Evolutionary conservation across 1,140 invertebrate species (phyloP).

Genomic region (Drosophila melanica): DNA sequence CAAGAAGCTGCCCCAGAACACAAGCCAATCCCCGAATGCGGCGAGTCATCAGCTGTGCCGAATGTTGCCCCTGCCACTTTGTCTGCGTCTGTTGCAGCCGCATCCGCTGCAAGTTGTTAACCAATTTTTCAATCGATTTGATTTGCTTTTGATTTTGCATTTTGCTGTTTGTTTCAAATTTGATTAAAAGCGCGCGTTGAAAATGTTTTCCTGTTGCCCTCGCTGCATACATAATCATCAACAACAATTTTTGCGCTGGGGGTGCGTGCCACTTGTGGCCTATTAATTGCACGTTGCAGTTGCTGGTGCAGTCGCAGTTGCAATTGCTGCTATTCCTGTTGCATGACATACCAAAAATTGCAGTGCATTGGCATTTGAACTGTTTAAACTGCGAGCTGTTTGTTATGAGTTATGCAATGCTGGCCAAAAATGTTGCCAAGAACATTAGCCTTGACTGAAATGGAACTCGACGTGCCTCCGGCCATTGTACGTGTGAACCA

Average conservation of each 20-base stretch:
- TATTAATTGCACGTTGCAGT: constrained; percentile 62
- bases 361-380: constrained; percentile 56
- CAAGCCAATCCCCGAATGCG: constrained; percentile 49
- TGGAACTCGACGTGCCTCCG: constrained; percentile 30
- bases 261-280: constrained; percentile 61
- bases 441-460: constrained; percentile 62
- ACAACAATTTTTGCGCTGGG: constrained; percentile 23
- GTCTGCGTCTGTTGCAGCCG: constrained; percentile 34
- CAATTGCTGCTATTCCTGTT: constrained; percentile 33
- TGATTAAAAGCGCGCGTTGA: constrained; percentile 79
- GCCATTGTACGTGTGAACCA: constrained; percentile 54
- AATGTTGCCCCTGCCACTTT: not conserved
- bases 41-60: constrained; percentile 24
- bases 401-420: constrained; percentile 13
- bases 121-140: constrained; percentile 58
- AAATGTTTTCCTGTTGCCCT: constrained; percentile 65
- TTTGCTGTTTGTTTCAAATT: constrained; percentile 49
- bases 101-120: constrained; percentile 44
- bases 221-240: constrained; percentile 52
- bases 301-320: constrained; percentile 42
- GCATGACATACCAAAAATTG: constrained; percentile 38
- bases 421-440: constrained; percentile 15
- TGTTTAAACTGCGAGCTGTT: constrained; percentile 22
- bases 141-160: constrained; percentile 71
- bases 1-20: constrained; percentile 72